phyloP scores from a whole-genome alignment of 2,797 vertebrate species.

The Pipistrellus pipistrellus region DNA sequence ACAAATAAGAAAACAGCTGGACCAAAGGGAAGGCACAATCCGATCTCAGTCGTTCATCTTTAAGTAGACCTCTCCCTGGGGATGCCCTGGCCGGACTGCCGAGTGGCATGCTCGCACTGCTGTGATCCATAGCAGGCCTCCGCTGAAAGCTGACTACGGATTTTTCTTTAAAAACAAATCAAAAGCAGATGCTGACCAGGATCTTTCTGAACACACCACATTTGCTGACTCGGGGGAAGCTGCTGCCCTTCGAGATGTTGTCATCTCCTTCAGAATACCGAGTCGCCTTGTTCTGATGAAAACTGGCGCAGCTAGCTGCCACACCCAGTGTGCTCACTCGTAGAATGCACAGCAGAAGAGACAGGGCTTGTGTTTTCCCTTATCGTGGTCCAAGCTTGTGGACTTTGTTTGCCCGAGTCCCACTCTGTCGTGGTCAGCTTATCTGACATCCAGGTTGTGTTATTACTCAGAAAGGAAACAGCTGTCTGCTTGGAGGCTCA shows the following conservation, averaged over 20 bases:
- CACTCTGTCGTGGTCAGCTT: neutral
- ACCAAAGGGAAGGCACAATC: conserved; percentile 69
- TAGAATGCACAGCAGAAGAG: neutral
- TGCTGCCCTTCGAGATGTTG: neutral
- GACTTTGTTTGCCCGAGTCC: neutral
- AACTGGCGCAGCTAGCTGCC: neutral
- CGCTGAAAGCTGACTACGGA: neutral
- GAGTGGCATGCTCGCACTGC: neutral
- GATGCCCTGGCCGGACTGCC: neutral
- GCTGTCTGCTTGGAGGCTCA: neutral
- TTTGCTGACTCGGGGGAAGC: neutral
- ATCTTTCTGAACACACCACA: neutral
- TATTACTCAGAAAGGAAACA: neutral
- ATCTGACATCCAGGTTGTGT: neutral
- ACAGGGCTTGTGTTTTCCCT: neutral
- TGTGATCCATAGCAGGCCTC: neutral
- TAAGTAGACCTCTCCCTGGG: conserved; percentile 57
- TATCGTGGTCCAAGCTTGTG: neutral
- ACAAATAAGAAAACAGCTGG: conserved; percentile 87
- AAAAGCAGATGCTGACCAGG: neutral
- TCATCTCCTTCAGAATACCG: neutral
- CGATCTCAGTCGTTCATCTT: conserved; percentile 80
- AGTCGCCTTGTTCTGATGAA: neutral
- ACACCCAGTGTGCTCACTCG: neutral
- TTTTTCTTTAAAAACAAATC: conserved; percentile 53